A percentile compares a stretch with the other conserved stretches of the same genome.
phyloP scores from a whole-genome alignment of 2,113 vertebrate species.

The Symphodus melops region DNA sequence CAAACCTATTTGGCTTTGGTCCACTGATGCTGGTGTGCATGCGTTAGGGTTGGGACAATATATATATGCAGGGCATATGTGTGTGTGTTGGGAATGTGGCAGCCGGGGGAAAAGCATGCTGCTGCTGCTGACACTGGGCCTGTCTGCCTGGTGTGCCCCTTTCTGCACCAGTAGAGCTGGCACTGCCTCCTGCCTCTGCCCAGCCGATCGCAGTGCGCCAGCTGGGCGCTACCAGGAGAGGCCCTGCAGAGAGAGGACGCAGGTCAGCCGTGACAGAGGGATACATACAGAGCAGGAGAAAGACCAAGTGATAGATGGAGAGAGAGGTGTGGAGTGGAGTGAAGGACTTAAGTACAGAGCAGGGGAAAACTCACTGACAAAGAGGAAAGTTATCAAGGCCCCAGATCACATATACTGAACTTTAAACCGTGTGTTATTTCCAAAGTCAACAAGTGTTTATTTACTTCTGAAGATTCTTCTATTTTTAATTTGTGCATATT shows the following conservation, averaged over 20 bases:
- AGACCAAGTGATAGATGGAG: constrained; percentile 19
- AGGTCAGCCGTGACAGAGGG: constrained; percentile 90
- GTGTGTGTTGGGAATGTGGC: constrained; percentile 59
- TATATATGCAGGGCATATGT: constrained; percentile 48
- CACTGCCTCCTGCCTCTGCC: constrained; percentile 77
- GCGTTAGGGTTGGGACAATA: constrained; percentile 55
- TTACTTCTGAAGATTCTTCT: too few species aligned
- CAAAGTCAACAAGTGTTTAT: too few species aligned
- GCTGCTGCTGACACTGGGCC: constrained; percentile 73
- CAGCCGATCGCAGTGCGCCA: constrained; percentile 66
- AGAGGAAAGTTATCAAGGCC: background rate
- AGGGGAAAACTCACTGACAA: background rate
- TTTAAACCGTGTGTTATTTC: too few species aligned
- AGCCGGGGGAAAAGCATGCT: constrained; percentile 72
- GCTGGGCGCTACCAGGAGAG: constrained; percentile 84
- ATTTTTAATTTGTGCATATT: too few species aligned
- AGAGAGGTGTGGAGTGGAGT: constrained; percentile 35
- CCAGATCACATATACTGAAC: too few species aligned
- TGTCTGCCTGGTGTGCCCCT: constrained; percentile 79
- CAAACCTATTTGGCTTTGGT: constrained; percentile 80
- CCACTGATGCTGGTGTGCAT: constrained; percentile 84
- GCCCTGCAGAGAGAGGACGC: constrained; percentile 82
- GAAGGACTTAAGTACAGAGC: constrained; percentile 32
- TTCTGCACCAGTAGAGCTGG: constrained; percentile 83
- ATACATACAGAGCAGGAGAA: constrained; percentile 65